Evolutionary conservation across 2,113 vertebrate species (phyloP).

Genomic region (Formicarius rufipectus): DNA sequence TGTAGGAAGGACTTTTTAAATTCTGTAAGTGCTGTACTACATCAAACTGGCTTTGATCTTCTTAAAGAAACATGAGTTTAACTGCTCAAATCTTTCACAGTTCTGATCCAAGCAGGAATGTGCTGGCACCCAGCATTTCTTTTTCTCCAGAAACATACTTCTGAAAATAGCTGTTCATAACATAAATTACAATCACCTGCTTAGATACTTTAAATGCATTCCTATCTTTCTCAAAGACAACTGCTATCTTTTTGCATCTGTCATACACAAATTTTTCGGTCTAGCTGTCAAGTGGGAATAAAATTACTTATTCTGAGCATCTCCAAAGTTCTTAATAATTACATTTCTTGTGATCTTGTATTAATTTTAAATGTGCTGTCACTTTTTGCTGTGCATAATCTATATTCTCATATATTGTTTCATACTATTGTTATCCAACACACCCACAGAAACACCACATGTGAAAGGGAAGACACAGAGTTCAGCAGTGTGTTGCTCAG

Average conservation of each 20-base stretch:
- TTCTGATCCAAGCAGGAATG: neutral
- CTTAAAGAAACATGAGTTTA: neutral
- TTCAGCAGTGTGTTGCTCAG: neutral
- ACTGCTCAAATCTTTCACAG: slow-evolving; percentile 1
- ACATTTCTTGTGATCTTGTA: slow-evolving; percentile 22
- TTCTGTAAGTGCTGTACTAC: slow-evolving; percentile 10
- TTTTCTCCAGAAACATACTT: slow-evolving; percentile 1
- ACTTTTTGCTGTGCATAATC: neutral
- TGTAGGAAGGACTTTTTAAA: slow-evolving; percentile 35
- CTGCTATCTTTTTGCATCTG: neutral
- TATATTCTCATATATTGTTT: neutral
- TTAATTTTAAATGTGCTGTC: neutral
- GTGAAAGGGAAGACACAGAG: neutral
- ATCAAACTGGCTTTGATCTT: slow-evolving; percentile 31
- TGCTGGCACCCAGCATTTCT: neutral
- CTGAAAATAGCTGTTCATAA: neutral
- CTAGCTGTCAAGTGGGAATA: slow-evolving; percentile 50
- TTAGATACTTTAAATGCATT: neutral
- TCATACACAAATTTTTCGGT: slow-evolving; percentile 52
- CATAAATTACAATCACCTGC: neutral
- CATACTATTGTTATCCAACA: neutral
- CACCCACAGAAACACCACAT: neutral
- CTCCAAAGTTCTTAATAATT: slow-evolving; percentile 44
- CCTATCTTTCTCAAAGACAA: neutral
- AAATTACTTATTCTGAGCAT: slow-evolving; percentile 29